Base-by-base conservation (phyloP, 30 jellyfish, hydroid and myxozoan species). In the Cassiopea xamachana region DNA sequence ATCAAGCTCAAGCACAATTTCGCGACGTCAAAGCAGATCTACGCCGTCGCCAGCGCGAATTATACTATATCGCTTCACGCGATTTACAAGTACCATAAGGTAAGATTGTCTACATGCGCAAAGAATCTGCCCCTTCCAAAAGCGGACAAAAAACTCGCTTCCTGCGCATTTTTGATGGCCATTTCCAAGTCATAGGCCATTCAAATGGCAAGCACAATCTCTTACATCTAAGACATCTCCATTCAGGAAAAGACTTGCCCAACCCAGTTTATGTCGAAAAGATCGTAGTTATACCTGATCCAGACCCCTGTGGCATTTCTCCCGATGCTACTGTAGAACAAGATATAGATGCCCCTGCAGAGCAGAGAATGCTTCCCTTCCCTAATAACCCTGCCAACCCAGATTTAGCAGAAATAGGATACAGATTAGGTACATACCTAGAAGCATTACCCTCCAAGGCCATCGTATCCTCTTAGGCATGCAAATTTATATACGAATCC, bases 201-300 rank as follows among this genome's bases (percentile, higher is more conserved):
- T 27, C 39, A 27, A 27, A 27, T 27, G 39, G 39, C 39, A 27
- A 27, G 39, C 39, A 27, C 39, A 27, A 27, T 27, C 39, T 27
- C 39, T 27, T 27, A 27, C 39, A 27, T 27, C 39, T 27, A 58
- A 76, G 75, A 47, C 73, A 78, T 78, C 76, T 58, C 10, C 14
- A 58, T 19, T 49, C 87, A 17, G 75, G 75, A 78, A 76, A 78
- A 1, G 87, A 49, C 73, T 78, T 46, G 44, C 49, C 87, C 46
- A 76, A 78, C 64, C 87, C 87, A 14, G 87, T 78, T 39, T 44
- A 47, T 39, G 17, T 78, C 48, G 87, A 78, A 60, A 78, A 78
- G 87, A 39, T 27, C 2, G 87, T 78, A 2, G 87, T 78, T 7
- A 13, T 78, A 2, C 87, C 87, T 2, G 87, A 78, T 12, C 45